A percentile compares a stretch with the other conserved stretches of the same genome.
Evolutionary conservation across 2,113 vertebrate genomes (phyloP).

Genomic region (Peromyscus maniculatus): DNA sequence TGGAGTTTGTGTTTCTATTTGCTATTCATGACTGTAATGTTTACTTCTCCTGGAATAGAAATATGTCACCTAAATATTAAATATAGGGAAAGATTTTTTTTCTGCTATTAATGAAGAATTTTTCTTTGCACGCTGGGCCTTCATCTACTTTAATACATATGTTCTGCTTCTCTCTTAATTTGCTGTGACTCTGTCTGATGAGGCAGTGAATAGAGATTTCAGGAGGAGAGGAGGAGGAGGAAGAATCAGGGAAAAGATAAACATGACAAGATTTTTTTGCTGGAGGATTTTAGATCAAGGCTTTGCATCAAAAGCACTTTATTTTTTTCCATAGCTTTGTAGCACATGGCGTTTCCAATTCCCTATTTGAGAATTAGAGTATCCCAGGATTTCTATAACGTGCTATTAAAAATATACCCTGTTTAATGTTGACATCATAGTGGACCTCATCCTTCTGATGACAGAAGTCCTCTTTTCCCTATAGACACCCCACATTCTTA

Average conservation of each 20-base stretch:
- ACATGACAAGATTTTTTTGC: conserved; percentile 56
- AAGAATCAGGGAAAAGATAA: not conserved
- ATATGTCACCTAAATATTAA: conserved; percentile 80
- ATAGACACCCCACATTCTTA: not conserved
- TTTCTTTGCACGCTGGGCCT: conserved; percentile 59
- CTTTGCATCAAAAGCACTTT: conserved; percentile 57
- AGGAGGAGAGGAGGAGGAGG: not conserved
- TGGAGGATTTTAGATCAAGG: conserved; percentile 66
- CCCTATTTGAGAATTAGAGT: not conserved
- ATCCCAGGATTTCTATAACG: conserved; percentile 29
- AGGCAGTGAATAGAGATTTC: conserved; percentile 59
- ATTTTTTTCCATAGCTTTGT: conserved; percentile 38
- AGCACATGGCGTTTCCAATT: not conserved
- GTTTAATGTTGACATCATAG: not conserved
- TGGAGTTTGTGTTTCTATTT: conserved; percentile 79
- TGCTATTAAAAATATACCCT: conserved; percentile 16
- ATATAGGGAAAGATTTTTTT: conserved; percentile 59
- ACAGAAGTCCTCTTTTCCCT: not conserved
- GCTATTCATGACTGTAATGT: conserved; percentile 70
- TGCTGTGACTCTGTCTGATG: conserved; percentile 53
- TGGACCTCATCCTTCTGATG: not conserved
- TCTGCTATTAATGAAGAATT: conserved; percentile 70
- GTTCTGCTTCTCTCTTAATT: conserved; percentile 31
- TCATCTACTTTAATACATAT: conserved; percentile 48
- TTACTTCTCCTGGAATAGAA: conserved; percentile 75